Base-by-base conservation (phyloP, 1,140 invertebrate genomes). In the Cecropterus lyciades region DNA sequence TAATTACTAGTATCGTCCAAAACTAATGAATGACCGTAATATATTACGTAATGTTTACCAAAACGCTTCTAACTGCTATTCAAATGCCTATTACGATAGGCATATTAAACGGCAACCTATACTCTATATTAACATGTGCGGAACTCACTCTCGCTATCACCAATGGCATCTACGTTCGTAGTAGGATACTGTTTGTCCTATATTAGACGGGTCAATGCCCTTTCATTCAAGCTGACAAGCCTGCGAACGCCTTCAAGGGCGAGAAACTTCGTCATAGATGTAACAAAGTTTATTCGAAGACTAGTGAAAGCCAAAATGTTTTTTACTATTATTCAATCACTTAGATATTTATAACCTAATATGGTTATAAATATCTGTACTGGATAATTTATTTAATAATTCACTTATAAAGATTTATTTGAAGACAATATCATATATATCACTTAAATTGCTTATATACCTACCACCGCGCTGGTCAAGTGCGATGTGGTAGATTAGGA, bases 181-280 rank as follows among this genome's bases (percentile, higher is more conserved):
- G 55, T 56, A 56, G 53, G 40, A 48, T 43, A 30, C 55, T 48
- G 56, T 46, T 59, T 59, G 56, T 59, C 56, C 56, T 59, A 59
- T 59, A 59, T 59, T 59, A 59, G 56, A 59, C 37, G 24, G 56
- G 56, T 59, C 43, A 59, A 13, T 59, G 43, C 24, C 56, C 56
- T 59, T 48, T 48, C 43, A 59, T 59, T 59, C 56, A 59, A 20
- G 40, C 46, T 24, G 17, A 27, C 46, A 49, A 17, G 20, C n/a
- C 27, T 33, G 33, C 49, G 33, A 30, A 48, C 9, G 24, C 56
- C 43, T 30, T 59, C 43, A 59, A 48, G 56, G 51, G 8, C 27
- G 30, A 53, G 14, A 53, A 24, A 33, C 11, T 37, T 0, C 7
- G 27, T 30, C 20, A 8, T 30, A 8, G 27, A 30, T 30, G 7